Conservation (phyloP, 2,888 invertebrate genomes). For the Penaeus monodon region DNA sequence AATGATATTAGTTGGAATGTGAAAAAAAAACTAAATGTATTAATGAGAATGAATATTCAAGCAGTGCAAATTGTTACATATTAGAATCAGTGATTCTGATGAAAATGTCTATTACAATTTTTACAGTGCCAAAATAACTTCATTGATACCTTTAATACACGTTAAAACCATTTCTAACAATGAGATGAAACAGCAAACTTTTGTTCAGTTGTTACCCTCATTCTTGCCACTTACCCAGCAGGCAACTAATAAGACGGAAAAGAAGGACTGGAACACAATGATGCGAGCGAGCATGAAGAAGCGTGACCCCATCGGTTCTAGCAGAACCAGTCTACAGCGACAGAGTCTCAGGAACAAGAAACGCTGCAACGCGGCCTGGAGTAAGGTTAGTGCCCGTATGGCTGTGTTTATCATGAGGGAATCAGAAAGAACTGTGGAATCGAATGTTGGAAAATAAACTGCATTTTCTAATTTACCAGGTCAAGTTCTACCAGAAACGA, state of each 20-base stretch:
- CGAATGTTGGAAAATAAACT: not conserved
- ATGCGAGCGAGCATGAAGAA: conserved; percentile 36
- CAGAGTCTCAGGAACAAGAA: conserved; percentile 45
- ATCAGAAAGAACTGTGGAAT: not conserved
- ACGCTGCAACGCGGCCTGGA: conserved; percentile 29
- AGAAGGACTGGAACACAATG: conserved; percentile 48
- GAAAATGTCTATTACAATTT: too few relatives aligned
- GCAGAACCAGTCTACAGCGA: conserved; percentile 33
- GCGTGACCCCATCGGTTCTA: conserved; percentile 55
- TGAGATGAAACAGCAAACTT: not conserved
- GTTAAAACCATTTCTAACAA: not conserved
- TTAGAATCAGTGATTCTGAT: too few relatives aligned
- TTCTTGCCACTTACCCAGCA: too few relatives aligned
- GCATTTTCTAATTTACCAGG: conserved; percentile 23
- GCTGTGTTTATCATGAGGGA: not conserved
- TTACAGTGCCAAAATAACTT: too few relatives aligned
- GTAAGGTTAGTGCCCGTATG: conserved; percentile 6
- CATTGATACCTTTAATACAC: too few relatives aligned
- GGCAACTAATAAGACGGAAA: conserved; percentile 15
- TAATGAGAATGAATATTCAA: too few relatives aligned
- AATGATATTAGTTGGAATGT: too few relatives aligned
- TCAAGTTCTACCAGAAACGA: conserved; percentile 62
- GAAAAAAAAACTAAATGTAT: too few relatives aligned
- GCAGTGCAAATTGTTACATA: too few relatives aligned
- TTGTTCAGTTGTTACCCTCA: not conserved